Evolutionary conservation across 2,888 invertebrate genomes (phyloP), one percentile per base, ranked within the genome.

Genomic region (Callimorpha dominula): DNA sequence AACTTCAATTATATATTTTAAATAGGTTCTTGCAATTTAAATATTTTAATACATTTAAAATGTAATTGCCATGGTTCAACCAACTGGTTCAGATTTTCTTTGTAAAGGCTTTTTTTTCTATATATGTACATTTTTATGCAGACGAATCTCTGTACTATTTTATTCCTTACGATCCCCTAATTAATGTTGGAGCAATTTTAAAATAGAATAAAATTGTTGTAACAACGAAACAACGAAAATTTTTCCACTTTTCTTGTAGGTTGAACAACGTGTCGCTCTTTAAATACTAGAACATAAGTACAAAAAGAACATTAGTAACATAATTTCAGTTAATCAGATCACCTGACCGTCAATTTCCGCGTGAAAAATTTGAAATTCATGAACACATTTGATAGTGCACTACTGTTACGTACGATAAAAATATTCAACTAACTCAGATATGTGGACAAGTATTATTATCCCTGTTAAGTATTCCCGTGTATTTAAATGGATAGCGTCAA

Each of bases 351-450:
- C 40, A 84, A 66, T 77, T 76, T 79, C 66, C 83, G 79, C 85
- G 84, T 81, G 65, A 80, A 77, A 74, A 84, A 83, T 76, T 82
- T 78, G 14, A 82, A 78, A 83, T 82, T 84, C 82, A 83, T 83
- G 68, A 68, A 63, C 64, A 74, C 67, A 65, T 64, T 31, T 70
- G 72, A 78, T 60, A 73, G 62, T 74, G 69, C 77, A 74, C 76
- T 72, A 73, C 76, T 66, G 73, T 65, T 42, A 20, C 78, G 79
- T 76, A 69, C 74, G 66, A 54, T 31, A 50, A 68, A 73, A 69
- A 65, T 57, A 69, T 75, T 75, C 11, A 77, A 78, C 79, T 70
- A 50, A 73, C 64, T 20, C 43, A 74, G 74, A 76, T 70, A 70
- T 17, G n/a, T 49, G 62, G 7, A 50, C 75, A 76, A 71, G 52